A percentile compares a stretch with the other conserved stretches of the same genome.
phyloP scores from a whole-genome alignment of 2,113 vertebrate species.

The Malaclemys terrapin region DNA sequence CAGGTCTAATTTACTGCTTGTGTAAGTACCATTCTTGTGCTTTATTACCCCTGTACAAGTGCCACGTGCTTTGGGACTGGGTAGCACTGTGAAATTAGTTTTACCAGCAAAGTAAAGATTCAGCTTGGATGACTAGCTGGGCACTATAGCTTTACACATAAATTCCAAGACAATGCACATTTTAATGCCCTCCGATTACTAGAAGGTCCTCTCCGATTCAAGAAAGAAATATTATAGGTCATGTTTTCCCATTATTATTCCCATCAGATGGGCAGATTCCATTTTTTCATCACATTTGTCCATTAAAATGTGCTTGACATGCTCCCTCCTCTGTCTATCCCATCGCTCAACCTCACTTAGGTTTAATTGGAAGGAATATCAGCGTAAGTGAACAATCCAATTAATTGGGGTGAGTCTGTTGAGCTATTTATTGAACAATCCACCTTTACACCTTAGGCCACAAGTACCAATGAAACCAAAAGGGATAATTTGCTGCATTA shows the following conservation, averaged over 20 bases:
- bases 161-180: neutral
- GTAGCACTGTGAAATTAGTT: neutral
- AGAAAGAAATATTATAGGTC: slow-evolving; percentile 53
- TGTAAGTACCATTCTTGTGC: neutral
- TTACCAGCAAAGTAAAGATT: neutral
- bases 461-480: slow-evolving; percentile 12
- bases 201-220: neutral
- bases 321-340: neutral
- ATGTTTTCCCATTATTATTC: slow-evolving; percentile 66
- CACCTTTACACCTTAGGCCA: slow-evolving; percentile 45
- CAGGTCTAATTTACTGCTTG: neutral
- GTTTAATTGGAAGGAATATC: slow-evolving; percentile 44
- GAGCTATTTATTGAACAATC: slow-evolving; percentile 3
- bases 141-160: neutral
- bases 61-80: neutral
- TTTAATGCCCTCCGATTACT: slow-evolving; percentile 49
- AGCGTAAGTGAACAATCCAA: slow-evolving; percentile 42
- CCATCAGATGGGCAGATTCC: neutral
- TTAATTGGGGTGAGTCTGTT: slow-evolving; percentile 42
- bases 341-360: neutral
- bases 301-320: slow-evolving; percentile 38
- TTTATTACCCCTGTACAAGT: neutral
- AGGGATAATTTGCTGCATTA: slow-evolving; percentile 12
- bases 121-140: neutral
- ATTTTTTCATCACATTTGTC: slow-evolving; percentile 53